These are phyloP conservation scores for Cichladusa arquata DNA, from an alignment of 2,113 vertebrate species.

Conservation along the genomic window DNA sequence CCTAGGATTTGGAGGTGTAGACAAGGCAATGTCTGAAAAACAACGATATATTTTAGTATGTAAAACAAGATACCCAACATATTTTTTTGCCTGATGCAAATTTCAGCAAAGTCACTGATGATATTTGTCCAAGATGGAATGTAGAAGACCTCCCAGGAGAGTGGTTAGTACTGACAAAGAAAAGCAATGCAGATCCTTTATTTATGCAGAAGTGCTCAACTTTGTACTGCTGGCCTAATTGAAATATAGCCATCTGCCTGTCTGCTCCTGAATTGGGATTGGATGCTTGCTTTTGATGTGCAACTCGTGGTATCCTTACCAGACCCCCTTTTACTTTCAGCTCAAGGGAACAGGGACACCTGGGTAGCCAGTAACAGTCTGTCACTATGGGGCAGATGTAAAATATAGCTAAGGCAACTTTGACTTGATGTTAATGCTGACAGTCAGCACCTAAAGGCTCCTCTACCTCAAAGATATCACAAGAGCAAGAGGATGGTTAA, in stretches of 20 bases:
- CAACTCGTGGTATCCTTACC: not conserved
- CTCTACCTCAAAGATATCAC: not conserved
- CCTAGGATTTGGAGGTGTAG: not conserved
- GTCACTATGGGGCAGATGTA: not conserved
- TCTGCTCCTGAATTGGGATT: not conserved
- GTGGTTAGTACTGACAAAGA: not conserved
- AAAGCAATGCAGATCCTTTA: not conserved
- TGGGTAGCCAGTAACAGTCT: not conserved
- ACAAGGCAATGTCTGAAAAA: not conserved
- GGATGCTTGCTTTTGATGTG: not conserved
- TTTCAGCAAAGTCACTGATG: not conserved
- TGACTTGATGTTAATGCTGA: not conserved
- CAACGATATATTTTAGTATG: rapidly evolving
- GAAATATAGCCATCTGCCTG: not conserved
- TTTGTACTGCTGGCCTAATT: not conserved
- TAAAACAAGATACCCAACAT: not conserved
- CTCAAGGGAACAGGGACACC: not conserved
- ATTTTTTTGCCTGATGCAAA: not conserved
- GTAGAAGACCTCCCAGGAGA: not conserved
- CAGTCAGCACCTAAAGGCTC: not conserved
- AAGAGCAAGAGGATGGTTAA: not conserved
- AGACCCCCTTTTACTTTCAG: not conserved
- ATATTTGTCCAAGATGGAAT: not conserved
- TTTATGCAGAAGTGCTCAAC: not conserved
- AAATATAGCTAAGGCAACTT: not conserved